Percentiles rank a stretch among this genome's conserved stretches.
Conservation (phyloP, 2,113 vertebrate species). For the Epinephelus lanceolatus region DNA sequence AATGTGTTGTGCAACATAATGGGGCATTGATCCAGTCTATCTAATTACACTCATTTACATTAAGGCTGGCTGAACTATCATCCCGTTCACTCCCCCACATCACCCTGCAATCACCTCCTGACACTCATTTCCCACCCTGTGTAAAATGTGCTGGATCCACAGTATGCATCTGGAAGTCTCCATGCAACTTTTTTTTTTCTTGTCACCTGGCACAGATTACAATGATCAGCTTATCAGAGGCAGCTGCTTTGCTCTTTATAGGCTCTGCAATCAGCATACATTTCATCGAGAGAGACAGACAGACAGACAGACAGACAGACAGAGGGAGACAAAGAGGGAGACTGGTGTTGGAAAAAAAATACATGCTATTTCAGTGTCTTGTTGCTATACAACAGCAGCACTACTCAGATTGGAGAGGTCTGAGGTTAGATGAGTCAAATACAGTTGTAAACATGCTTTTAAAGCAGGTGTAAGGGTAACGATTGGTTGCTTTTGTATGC, state of each 20-base stretch:
- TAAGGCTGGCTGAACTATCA: slow-evolving; percentile 42
- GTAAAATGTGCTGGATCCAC: slow-evolving; percentile 26
- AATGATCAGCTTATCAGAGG: slow-evolving; percentile 58
- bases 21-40: slow-evolving; percentile 24
- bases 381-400: slow-evolving; percentile 19
- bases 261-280: slow-evolving; percentile 66
- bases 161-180: slow-evolving; percentile 37
- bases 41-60: slow-evolving; percentile 56
- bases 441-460: not conserved
- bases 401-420: not conserved
- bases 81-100: slow-evolving; percentile 1
- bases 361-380: slow-evolving; percentile 8
- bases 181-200: slow-evolving; percentile 9
- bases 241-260: slow-evolving; percentile 60
- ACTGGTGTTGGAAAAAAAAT: not conserved
- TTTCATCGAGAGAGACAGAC: slow-evolving; percentile 44
- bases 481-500: not conserved
- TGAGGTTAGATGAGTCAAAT: not conserved
- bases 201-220: slow-evolving; percentile 48
- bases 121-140: slow-evolving; percentile 17
- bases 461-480: not conserved
- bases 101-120: slow-evolving; percentile 23
- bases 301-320: slow-evolving; percentile 10
- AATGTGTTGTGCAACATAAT: slow-evolving; percentile 14
- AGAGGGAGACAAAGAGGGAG: not conserved